These are phyloP conservation scores for Proterorhinus semilunaris DNA, from an alignment of 2,113 vertebrate genomes.

Conservation along the genomic window DNA sequence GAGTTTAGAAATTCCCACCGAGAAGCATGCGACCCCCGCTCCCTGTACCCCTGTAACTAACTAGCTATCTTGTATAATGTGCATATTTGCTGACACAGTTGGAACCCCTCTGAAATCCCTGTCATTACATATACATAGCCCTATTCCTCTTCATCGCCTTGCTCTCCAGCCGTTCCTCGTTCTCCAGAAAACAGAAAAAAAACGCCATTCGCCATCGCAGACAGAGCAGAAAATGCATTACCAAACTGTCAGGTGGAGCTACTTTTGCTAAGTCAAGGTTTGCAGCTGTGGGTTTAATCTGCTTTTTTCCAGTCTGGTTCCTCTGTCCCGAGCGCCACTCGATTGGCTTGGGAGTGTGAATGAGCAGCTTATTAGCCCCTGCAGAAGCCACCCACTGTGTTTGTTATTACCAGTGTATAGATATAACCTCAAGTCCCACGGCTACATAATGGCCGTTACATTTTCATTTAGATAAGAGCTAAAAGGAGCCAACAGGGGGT, in stretches of 20 bases:
- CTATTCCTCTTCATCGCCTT: slow-evolving; percentile 14
- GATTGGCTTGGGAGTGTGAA: slow-evolving; percentile 19
- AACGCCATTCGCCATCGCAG: slow-evolving; percentile 56
- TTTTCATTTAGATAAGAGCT: slow-evolving; percentile 47
- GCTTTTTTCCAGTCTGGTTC: slow-evolving; percentile 15
- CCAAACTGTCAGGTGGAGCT: slow-evolving; percentile 43
- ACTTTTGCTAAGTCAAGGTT: slow-evolving; percentile 32
- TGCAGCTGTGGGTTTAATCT: slow-evolving; percentile 18
- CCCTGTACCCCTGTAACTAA: slow-evolving; percentile 8
- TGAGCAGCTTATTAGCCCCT: slow-evolving; percentile 22
- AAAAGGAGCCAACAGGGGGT: slow-evolving; percentile 12
- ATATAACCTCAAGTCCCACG: slow-evolving; percentile 12
- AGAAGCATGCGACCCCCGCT: slow-evolving; percentile 18
- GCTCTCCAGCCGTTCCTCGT: slow-evolving; percentile 13
- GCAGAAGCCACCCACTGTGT: slow-evolving; percentile 19
- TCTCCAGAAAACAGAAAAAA: slow-evolving; percentile 42
- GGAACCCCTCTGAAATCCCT: slow-evolving; percentile 41
- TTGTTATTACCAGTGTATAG: slow-evolving; percentile 31
- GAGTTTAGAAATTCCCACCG: slow-evolving; percentile 39
- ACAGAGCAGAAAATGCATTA: slow-evolving; percentile 64
- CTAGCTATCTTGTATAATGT: slow-evolving; percentile 16
- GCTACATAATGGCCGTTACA: slow-evolving; percentile 14
- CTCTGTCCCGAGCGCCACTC: slow-evolving; percentile 12
- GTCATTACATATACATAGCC: slow-evolving; percentile 52
- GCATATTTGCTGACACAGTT: slow-evolving; percentile 51